phyloP scores from a whole-genome alignment of 1,140 invertebrate genomes.

The Augochlora pura region DNA sequence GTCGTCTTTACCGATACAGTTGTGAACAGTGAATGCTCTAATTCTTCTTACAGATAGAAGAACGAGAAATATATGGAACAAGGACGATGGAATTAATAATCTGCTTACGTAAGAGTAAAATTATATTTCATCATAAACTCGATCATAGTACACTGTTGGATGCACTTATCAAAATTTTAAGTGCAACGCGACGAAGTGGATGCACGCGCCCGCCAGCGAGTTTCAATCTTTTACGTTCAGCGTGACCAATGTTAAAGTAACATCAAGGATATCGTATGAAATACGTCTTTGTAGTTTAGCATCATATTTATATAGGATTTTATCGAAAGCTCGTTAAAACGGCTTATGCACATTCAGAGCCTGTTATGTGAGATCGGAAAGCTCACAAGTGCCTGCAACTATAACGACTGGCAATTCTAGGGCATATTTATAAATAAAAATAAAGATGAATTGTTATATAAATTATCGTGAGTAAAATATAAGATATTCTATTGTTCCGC shows the following conservation, averaged over 20 bases:
- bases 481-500: neutral
- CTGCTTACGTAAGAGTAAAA: neutral
- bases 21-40: too few relatives aligned
- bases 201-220: neutral
- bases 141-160: conserved; percentile 26
- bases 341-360: conserved; percentile 7
- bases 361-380: conserved; percentile 4
- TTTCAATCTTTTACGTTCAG: conserved; percentile 6
- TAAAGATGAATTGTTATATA: conserved; percentile 27
- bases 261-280: neutral
- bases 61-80: neutral
- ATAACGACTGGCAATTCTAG: conserved; percentile 20
- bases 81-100: conserved; percentile 12
- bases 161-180: conserved; percentile 9
- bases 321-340: conserved; percentile 37
- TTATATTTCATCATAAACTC: conserved; percentile 27
- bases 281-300: conserved; percentile 12
- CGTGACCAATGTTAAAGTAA: conserved; percentile 8
- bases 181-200: conserved; percentile 1
- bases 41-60: neutral
- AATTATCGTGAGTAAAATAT: conserved; percentile 1
- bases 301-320: conserved; percentile 39
- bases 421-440: conserved; percentile 25
- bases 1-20: neutral
- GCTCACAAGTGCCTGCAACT: conserved; percentile 31